Percentiles rank a stretch among this genome's conserved stretches.
These are phyloP conservation scores for Galendromus occidentalis DNA, from an alignment of 1,140 invertebrate species.

Conservation along the genomic window DNA sequence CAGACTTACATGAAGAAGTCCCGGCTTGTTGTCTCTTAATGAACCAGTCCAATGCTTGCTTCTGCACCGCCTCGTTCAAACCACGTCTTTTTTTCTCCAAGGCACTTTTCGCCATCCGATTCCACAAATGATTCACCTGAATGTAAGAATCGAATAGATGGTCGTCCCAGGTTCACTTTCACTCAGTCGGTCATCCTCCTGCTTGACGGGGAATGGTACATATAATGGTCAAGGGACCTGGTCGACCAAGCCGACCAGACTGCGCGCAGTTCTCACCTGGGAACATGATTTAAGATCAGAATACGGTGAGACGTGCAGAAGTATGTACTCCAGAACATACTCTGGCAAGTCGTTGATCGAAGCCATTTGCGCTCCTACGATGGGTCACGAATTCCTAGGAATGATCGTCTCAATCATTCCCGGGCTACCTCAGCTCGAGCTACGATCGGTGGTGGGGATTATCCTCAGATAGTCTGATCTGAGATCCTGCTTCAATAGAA, in stretches of 20 bases:
- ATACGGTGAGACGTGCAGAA: slow-evolving; percentile 68
- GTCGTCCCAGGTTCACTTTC: too few relatives aligned
- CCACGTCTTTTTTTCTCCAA: neutral
- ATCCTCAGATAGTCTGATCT: too few relatives aligned
- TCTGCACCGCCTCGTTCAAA: neutral
- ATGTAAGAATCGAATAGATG: slow-evolving; percentile 9
- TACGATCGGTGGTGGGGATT: too few relatives aligned
- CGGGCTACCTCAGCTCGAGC: too few relatives aligned
- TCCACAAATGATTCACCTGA: neutral
- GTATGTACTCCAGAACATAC: slow-evolving; percentile 76
- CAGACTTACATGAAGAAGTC: slow-evolving; percentile 6
- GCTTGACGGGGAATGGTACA: too few relatives aligned
- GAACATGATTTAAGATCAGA: slow-evolving; percentile 64
- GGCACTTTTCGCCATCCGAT: neutral
- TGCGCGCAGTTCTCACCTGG: too few relatives aligned
- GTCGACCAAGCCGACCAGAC: too few relatives aligned
- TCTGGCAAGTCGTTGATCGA: slow-evolving; percentile 45
- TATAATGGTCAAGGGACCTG: too few relatives aligned
- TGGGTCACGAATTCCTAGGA: neutral
- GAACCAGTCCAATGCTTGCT: neutral
- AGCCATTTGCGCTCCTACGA: neutral
- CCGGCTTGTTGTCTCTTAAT: neutral
- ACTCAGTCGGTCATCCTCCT: too few relatives aligned
- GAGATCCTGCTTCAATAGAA: too few relatives aligned
- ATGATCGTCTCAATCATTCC: too few relatives aligned